Evolutionary conservation across 1,140 invertebrate species (phyloP), one percentile per base, ranked within the genome.

Genomic region (Hirudo medicinalis): DNA sequence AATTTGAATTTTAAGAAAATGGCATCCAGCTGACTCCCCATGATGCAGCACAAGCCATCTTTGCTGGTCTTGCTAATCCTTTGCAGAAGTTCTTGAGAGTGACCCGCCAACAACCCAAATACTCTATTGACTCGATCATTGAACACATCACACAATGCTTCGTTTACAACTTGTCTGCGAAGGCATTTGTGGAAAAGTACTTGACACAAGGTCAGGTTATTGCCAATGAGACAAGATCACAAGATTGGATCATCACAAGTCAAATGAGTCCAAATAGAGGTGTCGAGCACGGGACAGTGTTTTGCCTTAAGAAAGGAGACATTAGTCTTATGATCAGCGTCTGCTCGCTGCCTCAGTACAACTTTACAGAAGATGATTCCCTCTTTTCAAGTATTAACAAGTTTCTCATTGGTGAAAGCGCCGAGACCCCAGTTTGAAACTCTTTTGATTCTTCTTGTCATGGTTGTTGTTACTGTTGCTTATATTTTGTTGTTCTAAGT

Each of bases 41-140:
- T 75, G 94, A 97, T 84, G 94, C 94, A 22, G 94, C 95, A 0
- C 91, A 95, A 78, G 91, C 94, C 0, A 91, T 98, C 22, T 98
- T 97, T 79, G 93, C 94, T 6, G 94, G 92, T 0, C 89, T 98
- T 85, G 91, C 93, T 0, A 85, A 93, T 70, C 90, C 94, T 2
- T 83, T 99, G 69, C 94, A 97, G 82, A 97, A 98, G 81, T 98
- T 94, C 82, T 83, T 99, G 60, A 86, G 94, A 32, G 89, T 96
- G 0, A 97, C 94, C 0, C 82, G 94, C 0, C 94, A 97, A 79
- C 94, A 97, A 79, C 93, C 94, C 0, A 85, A 91, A 69, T 94
- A 97, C 80, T 90, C 91, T 0, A 91, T 94, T 72, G 93, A 97
- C 77, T 89, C 89, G 15, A 94, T 98, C 74, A 80, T 90, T 43